phyloP scores from a whole-genome alignment of 2,113 vertebrate species.

The Gavia stellata region DNA sequence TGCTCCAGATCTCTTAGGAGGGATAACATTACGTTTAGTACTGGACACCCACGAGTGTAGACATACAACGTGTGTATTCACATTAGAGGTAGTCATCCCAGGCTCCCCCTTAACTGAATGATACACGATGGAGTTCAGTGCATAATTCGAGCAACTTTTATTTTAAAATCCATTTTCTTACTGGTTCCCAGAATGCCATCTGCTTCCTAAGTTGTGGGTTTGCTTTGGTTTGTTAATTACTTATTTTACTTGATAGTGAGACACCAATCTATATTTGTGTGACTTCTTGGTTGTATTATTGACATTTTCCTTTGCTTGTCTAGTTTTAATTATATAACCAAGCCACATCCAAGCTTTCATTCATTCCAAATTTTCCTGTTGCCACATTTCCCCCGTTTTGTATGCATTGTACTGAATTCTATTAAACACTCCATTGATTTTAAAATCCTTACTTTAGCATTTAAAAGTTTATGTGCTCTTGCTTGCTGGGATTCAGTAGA shows the following conservation, averaged over 20 bases:
- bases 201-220: background rate
- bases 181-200: background rate
- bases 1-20: background rate
- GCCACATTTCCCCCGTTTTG: background rate
- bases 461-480: conserved; percentile 50
- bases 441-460: conserved; percentile 58
- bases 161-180: background rate
- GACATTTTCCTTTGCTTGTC: background rate
- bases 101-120: background rate
- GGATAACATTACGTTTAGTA: background rate
- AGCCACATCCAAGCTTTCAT: background rate
- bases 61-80: rapidly evolving
- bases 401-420: conserved; percentile 35
- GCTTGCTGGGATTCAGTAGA: conserved; percentile 13
- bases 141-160: background rate
- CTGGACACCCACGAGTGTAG: background rate
- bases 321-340: conserved; percentile 46
- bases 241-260: background rate
- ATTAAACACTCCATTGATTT: conserved; percentile 67
- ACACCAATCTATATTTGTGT: background rate
- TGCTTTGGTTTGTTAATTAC: background rate
- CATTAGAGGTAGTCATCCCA: background rate
- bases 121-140: background rate
- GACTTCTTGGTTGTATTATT: background rate
- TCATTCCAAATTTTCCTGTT: conserved; percentile 36